Base-by-base conservation (phyloP, 1,140 invertebrate genomes). In the Ctenoplectra terminalis region DNA sequence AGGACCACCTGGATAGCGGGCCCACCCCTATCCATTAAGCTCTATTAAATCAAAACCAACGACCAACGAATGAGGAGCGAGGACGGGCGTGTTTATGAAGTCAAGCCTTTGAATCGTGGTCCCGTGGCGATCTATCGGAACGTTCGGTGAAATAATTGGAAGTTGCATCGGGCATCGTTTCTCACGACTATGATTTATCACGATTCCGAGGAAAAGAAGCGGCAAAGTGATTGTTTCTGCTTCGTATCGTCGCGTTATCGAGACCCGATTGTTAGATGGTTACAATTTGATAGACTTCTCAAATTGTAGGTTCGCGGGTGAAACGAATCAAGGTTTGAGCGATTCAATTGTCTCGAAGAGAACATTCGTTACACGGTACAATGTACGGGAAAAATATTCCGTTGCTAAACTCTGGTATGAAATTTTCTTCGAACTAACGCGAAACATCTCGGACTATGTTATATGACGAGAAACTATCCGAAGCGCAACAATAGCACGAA, bases 1-100 rank as follows among this genome's bases (percentile, higher is more conserved):
- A 84, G 89, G 90, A 90, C 91, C 91, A 91, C 90, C 90, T 87
- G 86, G 86, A 67, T 67, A 17, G 66, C 4, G 60, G 58, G 64
- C 56, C 85, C 89, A 90, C 89, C 88, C 90, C 90, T 92, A 90
- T 90, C 81, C 86, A 89, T 89, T 90, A 89, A 81, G 63, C 58
- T 85, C 88, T 87, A 90, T 90, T 90, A 90, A 90, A 90, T 90
- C 89, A 90, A 83, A 88, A 67, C 67, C 79, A 72, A 69, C 84
- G 76, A 73, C 72, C 64, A 78, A 70, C 54, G 79, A 40, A 31
- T 17, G 20, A 40, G 40, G 61, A 2, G 50, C 50, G 43, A 34
- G 60, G 37, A 37, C 61, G 60, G 69, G 58, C 67, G 83, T 80
- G 87, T 82, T 90, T 88, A 89, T 81, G 85, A 85, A 88, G 86